Conservation (phyloP, 1,140 invertebrate species). For the Drosophila pseudoananassae region DNA sequence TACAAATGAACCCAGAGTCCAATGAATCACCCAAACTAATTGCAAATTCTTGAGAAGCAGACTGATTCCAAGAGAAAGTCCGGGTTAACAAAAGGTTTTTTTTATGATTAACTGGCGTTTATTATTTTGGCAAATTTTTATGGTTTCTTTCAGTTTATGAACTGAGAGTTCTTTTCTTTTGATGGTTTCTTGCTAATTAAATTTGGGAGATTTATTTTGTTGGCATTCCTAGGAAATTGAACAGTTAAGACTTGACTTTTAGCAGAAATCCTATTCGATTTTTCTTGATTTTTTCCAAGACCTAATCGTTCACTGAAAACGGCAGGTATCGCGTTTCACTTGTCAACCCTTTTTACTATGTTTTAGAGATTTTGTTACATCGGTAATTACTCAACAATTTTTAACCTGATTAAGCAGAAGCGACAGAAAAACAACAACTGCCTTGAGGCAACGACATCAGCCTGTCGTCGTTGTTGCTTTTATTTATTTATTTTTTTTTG, state of each 20-base stretch:
- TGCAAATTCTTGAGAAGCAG: conserved; percentile 45
- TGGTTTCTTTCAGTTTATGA: conserved; percentile 5
- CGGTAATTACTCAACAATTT: conserved; percentile 65
- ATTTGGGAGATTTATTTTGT: background rate
- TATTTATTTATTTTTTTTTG: conserved; percentile 20
- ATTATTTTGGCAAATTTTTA: conserved; percentile 29
- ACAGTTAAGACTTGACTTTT: background rate
- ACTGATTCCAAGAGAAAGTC: conserved; percentile 37
- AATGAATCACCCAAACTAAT: conserved; percentile 48
- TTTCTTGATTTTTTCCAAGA: background rate
- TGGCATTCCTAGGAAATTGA: background rate
- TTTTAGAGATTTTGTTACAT: conserved; percentile 56
- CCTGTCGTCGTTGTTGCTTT: conserved; percentile 35
- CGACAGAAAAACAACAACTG: conserved; percentile 54
- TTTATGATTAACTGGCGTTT: conserved; percentile 42
- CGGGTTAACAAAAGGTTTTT: conserved; percentile 29
- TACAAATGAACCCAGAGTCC: conserved; percentile 3
- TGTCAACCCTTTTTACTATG: conserved; percentile 40
- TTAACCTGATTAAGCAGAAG: conserved; percentile 72
- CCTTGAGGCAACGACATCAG: conserved; percentile 42
- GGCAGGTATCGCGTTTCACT: conserved; percentile 31
- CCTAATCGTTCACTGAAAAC: conserved; percentile 1
- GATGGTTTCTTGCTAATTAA: conserved; percentile 2
- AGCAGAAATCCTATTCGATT: background rate
- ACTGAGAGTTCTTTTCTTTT: conserved; percentile 23